A percentile compares a stretch with the other conserved stretches of the same genome.
Conservation (phyloP, 2,888 invertebrate species). For the Thecophora atra region DNA sequence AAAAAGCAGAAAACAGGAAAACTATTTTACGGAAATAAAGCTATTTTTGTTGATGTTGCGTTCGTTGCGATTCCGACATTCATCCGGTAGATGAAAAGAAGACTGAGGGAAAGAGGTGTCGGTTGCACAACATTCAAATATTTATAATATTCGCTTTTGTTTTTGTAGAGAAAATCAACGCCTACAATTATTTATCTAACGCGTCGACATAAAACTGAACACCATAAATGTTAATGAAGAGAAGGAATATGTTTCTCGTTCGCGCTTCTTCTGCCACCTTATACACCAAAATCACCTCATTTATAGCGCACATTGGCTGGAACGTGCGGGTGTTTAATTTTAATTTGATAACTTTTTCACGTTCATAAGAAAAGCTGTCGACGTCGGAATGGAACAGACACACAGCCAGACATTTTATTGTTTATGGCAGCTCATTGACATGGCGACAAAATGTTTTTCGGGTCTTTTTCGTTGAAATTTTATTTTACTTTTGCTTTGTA, state of each 20-base stretch:
- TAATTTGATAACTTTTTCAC: constrained; percentile 28
- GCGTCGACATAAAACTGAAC: neutral
- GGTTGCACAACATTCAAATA: neutral
- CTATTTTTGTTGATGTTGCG: neutral
- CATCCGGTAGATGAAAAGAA: neutral
- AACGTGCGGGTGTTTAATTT: constrained; percentile 28
- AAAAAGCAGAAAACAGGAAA: constrained; percentile 1
- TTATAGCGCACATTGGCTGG: neutral
- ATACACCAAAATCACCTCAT: too few species aligned
- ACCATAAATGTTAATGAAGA: neutral
- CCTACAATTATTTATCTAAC: neutral
- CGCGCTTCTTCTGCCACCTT: neutral
- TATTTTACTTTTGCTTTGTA: constrained; percentile 6
- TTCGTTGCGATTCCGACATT: neutral
- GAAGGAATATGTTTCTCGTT: neutral
- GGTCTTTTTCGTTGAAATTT: neutral
- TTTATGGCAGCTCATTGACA: constrained; percentile 35
- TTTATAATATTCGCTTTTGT: too few species aligned
- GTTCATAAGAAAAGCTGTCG: neutral
- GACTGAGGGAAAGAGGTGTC: neutral
- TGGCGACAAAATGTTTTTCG: constrained; percentile 24
- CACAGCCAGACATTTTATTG: constrained; percentile 31
- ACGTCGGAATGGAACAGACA: neutral
- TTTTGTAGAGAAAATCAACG: too few species aligned
- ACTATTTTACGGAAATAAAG: neutral